Percentiles rank a stretch among this genome's conserved stretches.
Conservation (phyloP, 1,140 invertebrate species). For the Charaxes varanes region DNA sequence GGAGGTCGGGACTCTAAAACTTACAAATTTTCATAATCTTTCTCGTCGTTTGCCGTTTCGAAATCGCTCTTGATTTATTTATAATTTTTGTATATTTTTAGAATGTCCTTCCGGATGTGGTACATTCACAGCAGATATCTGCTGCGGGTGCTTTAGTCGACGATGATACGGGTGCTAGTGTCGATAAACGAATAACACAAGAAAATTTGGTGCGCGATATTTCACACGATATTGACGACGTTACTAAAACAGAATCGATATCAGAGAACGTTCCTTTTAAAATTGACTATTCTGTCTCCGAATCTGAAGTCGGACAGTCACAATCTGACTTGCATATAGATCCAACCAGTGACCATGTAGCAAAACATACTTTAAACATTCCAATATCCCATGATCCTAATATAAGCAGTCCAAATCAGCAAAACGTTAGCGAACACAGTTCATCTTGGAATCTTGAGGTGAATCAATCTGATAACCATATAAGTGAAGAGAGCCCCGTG, state of each 20-base stretch:
- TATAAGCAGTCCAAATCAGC: constrained; percentile 30
- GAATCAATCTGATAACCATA: constrained; percentile 39
- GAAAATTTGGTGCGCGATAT: constrained; percentile 13
- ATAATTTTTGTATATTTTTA: constrained; percentile 70
- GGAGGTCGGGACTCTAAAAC: no score
- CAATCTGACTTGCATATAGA: constrained; percentile 26
- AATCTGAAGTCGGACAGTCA: constrained; percentile 30
- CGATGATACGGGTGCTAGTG: constrained; percentile 28
- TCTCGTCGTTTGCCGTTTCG: constrained; percentile 1
- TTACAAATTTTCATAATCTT: not conserved
- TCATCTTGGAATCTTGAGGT: constrained; percentile 46
- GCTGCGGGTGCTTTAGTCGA: constrained; percentile 31
- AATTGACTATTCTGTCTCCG: constrained; percentile 44
- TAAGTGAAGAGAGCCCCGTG: constrained; percentile 60
- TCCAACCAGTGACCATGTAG: constrained; percentile 25
- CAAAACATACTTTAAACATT: constrained; percentile 32
- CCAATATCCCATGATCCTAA: constrained; percentile 30
- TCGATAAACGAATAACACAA: constrained; percentile 27
- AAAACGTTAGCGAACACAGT: constrained; percentile 35
- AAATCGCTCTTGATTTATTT: constrained; percentile 38
- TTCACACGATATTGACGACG: constrained; percentile 33
- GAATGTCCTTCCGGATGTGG: constrained; percentile 70
- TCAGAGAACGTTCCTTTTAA: constrained; percentile 58
- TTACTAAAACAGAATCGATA: constrained; percentile 51
- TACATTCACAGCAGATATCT: constrained; percentile 64